These are phyloP conservation scores for Drosophila truncata DNA, from an alignment of 1,140 invertebrate genomes.

Conservation along the genomic window DNA sequence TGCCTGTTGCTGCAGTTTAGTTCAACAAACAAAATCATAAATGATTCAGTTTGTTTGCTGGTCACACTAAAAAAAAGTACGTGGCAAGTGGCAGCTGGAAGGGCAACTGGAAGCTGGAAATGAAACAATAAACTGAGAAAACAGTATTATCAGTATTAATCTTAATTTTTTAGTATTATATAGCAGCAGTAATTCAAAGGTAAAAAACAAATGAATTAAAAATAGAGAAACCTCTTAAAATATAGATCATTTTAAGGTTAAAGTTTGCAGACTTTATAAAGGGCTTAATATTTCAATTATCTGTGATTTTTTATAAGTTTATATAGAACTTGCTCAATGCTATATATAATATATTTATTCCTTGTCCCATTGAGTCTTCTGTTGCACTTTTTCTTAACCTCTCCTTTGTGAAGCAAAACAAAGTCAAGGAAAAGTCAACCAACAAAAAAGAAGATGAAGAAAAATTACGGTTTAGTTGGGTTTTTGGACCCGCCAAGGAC, in stretches of 20 bases:
- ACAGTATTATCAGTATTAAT: background rate
- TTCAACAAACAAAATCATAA: slow-evolving; percentile 43
- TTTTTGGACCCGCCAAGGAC: slow-evolving; percentile 35
- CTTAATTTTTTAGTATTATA: too few relatives aligned
- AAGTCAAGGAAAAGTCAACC: slow-evolving; percentile 22
- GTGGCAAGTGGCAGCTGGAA: slow-evolving; percentile 38
- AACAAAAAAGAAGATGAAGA: slow-evolving; percentile 23
- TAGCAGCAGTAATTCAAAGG: too few relatives aligned
- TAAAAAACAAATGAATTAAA: too few relatives aligned
- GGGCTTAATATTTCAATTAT: too few relatives aligned
- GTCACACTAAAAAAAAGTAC: slow-evolving; percentile 42
- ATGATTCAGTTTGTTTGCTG: slow-evolving; percentile 52
- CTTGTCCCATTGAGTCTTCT: background rate
- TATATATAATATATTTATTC: slow-evolving; percentile 1
- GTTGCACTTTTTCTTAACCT: background rate
- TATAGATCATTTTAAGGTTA: too few relatives aligned
- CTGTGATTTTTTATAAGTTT: background rate
- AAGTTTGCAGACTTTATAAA: too few relatives aligned
- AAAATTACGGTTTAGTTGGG: slow-evolving; percentile 49
- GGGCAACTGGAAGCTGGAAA: slow-evolving; percentile 23
- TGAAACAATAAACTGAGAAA: slow-evolving; percentile 38
- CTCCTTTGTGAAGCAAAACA: slow-evolving; percentile 17
- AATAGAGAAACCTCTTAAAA: background rate
- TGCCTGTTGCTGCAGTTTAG: slow-evolving; percentile 28
- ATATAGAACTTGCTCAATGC: background rate